Conservation (phyloP, 2,888 invertebrate genomes). For the Polydrusus pterygomalis region DNA sequence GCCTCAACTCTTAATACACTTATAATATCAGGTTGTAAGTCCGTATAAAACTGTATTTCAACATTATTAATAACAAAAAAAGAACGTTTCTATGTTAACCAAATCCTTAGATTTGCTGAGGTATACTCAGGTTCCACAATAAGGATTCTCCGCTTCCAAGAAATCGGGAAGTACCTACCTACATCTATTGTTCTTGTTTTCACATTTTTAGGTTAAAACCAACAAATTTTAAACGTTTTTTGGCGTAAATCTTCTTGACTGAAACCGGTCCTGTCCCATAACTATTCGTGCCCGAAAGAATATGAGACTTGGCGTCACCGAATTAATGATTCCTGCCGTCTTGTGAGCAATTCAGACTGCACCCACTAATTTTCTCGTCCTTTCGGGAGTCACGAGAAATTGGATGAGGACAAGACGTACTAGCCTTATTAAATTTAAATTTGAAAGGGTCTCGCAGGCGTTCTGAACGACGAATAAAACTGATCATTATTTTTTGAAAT, state of each 20-base stretch:
- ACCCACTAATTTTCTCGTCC: constrained; percentile 60
- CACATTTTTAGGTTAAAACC: no score
- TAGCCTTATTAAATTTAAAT: constrained; percentile 44
- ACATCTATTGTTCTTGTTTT: no score
- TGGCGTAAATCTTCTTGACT: neutral
- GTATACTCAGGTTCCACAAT: no score
- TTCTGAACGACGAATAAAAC: neutral
- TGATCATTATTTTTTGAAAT: neutral
- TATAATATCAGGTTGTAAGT: no score
- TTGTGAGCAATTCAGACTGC: constrained; percentile 61
- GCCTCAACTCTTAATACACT: no score
- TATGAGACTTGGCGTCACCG: constrained; percentile 59
- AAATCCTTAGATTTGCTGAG: no score
- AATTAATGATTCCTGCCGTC: constrained; percentile 64
- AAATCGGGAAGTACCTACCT: no score
- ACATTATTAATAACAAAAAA: no score
- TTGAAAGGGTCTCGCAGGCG: constrained; percentile 8
- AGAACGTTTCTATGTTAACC: no score
- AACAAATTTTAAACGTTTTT: neutral
- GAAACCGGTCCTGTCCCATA: constrained; percentile 32
- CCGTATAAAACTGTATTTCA: no score
- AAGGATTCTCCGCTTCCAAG: no score
- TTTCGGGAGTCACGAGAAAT: constrained; percentile 21
- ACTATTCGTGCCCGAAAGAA: constrained; percentile 59
- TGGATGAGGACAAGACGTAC: constrained; percentile 32